Evolutionary conservation across 2,113 vertebrate genomes (phyloP).

Genomic region (Mastomys coucha): DNA sequence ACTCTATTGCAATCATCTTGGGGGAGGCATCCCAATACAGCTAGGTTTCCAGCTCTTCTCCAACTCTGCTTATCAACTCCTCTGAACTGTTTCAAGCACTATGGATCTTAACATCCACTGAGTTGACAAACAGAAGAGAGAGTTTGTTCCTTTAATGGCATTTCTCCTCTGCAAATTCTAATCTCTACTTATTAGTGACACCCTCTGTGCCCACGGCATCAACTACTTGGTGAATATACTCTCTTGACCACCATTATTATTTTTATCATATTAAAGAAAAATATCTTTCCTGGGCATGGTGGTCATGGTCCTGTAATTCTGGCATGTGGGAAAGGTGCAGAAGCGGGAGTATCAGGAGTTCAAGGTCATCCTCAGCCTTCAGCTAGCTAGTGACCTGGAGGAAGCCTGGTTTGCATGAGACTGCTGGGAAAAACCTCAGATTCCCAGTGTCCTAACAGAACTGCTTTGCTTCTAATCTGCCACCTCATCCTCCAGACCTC

Average conservation of each 20-base stretch:
- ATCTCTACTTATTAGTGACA: slow-evolving; percentile 1
- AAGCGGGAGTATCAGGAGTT: neutral
- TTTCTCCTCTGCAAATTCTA: slow-evolving; percentile 28
- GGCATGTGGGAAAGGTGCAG: neutral
- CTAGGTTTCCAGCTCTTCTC: slow-evolving; percentile 30
- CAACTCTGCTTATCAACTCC: slow-evolving; percentile 7
- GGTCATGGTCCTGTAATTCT: neutral
- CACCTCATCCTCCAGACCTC: neutral
- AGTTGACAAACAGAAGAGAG: slow-evolving; percentile 5
- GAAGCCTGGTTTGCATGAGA: neutral
- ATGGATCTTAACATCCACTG: slow-evolving; percentile 5
- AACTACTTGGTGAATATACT: slow-evolving; percentile 38
- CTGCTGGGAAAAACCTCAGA: neutral
- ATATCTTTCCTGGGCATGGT: neutral
- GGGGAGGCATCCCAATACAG: slow-evolving; percentile 17
- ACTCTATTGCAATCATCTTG: slow-evolving; percentile 28
- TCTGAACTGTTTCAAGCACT: slow-evolving; percentile 34
- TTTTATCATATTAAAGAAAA: slow-evolving; percentile 38
- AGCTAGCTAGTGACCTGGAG: neutral
- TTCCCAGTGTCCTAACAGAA: neutral
- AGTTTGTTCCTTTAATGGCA: neutral
- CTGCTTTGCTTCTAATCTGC: neutral
- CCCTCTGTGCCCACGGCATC: neutral
- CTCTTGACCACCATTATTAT: neutral
- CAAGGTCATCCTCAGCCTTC: neutral